These are phyloP conservation scores for Gobio gobio DNA, from an alignment of 2,113 vertebrate genomes.

Conservation along the genomic window DNA sequence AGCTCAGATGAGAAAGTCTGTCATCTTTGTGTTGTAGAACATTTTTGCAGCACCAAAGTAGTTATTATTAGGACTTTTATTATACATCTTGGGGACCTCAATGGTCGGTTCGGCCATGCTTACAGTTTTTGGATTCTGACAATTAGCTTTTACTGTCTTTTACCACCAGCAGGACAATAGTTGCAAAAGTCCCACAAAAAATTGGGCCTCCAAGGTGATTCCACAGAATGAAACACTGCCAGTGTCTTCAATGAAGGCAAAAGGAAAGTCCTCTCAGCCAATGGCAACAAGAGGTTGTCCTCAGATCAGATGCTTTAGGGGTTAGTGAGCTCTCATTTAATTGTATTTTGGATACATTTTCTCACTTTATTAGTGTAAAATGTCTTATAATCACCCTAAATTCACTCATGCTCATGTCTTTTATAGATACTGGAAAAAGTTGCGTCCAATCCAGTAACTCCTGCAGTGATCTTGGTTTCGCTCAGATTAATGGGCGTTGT, in stretches of 20 bases:
- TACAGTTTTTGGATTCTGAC: background rate
- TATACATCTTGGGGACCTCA: too few species aligned
- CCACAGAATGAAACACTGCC: conserved; percentile 12
- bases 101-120: too few species aligned
- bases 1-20: too few species aligned
- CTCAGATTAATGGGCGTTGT: background rate
- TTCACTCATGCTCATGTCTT: background rate
- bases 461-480: background rate
- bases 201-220: conserved; percentile 50
- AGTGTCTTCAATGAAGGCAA: background rate
- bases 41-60: too few species aligned
- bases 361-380: background rate
- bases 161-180: conserved; percentile 32
- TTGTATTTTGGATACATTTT: background rate
- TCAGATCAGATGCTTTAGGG: conserved; percentile 5
- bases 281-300: background rate
- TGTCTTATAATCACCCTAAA: too few species aligned
- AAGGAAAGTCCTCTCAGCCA: background rate
- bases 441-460: background rate
- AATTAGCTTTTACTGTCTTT: background rate
- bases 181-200: conserved; percentile 34
- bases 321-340: conserved; percentile 26
- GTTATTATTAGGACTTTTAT: too few species aligned
- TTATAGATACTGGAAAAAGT: conserved; percentile 1
- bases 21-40: too few species aligned